Percentiles rank a stretch among this genome's conserved stretches.
Conservation (phyloP, 1,140 invertebrate species). For the Magallana ariakensis region DNA sequence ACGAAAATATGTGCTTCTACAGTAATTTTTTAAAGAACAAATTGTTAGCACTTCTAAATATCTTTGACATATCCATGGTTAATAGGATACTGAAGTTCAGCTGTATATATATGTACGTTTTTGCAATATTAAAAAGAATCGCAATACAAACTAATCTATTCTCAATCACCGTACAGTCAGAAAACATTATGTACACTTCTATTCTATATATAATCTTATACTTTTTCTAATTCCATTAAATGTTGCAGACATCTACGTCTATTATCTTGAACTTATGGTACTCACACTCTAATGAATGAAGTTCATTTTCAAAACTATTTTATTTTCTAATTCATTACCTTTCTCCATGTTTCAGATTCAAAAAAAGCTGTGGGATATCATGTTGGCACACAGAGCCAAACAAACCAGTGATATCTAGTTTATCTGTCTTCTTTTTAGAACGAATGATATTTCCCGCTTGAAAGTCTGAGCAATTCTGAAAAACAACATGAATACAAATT, state of each 20-base stretch:
- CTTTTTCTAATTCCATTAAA: not conserved
- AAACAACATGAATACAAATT: not conserved
- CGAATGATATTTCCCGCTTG: slow-evolving; percentile 45
- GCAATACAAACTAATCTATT: too few species aligned
- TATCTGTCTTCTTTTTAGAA: slow-evolving; percentile 45
- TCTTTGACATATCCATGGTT: too few species aligned
- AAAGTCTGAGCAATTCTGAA: slow-evolving; percentile 45
- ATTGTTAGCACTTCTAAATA: not conserved
- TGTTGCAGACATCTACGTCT: too few species aligned
- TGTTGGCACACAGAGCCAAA: slow-evolving; percentile 51
- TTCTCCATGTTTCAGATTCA: slow-evolving; percentile 43
- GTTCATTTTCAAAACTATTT: not conserved
- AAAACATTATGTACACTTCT: too few species aligned
- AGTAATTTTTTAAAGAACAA: not conserved
- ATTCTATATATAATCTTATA: not conserved
- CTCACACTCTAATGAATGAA: not conserved
- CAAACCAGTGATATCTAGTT: slow-evolving; percentile 47
- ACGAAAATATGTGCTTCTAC: too few species aligned
- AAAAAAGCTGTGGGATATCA: slow-evolving; percentile 39
- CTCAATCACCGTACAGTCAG: too few species aligned
- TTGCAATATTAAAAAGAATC: too few species aligned
- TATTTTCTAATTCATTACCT: not conserved
- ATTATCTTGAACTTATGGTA: not conserved
- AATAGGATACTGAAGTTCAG: too few species aligned
- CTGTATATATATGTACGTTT: too few species aligned